Conservation (phyloP, 2,113 vertebrate genomes). For the Ursus arctos region DNA sequence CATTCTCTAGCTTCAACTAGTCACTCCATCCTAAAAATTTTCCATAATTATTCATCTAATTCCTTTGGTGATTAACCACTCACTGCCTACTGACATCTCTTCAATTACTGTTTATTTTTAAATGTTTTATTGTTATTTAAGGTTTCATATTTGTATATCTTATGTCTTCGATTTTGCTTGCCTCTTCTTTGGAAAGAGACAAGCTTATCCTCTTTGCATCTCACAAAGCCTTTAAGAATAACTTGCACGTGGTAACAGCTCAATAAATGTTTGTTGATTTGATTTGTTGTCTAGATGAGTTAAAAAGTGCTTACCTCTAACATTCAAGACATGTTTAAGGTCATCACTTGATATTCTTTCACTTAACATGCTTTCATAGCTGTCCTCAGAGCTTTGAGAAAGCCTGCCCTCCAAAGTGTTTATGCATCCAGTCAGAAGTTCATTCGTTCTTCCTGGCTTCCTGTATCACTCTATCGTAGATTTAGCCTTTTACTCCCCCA, state of each 20-base stretch:
- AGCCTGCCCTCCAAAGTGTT: neutral
- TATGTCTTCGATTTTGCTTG: neutral
- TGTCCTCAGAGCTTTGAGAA: constrained; percentile 9
- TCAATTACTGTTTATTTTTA: neutral
- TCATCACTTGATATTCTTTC: neutral
- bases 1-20: neutral
- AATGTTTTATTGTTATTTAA: neutral
- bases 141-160: neutral
- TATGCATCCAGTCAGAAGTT: neutral
- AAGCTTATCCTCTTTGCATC: neutral
- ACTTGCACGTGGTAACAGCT: neutral
- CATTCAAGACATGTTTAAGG: neutral
- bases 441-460: neutral
- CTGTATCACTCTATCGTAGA: neutral
- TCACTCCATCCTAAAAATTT: neutral
- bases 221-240: constrained; percentile 11
- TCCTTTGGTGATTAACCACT: neutral
- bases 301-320: neutral
- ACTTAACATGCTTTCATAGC: neutral
- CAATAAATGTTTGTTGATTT: neutral
- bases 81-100: neutral
- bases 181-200: neutral
- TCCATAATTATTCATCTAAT: neutral
- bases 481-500: neutral
- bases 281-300: neutral